Evolutionary conservation across 2,888 invertebrate species (phyloP).

Genomic region (Drosophila formosana): DNA sequence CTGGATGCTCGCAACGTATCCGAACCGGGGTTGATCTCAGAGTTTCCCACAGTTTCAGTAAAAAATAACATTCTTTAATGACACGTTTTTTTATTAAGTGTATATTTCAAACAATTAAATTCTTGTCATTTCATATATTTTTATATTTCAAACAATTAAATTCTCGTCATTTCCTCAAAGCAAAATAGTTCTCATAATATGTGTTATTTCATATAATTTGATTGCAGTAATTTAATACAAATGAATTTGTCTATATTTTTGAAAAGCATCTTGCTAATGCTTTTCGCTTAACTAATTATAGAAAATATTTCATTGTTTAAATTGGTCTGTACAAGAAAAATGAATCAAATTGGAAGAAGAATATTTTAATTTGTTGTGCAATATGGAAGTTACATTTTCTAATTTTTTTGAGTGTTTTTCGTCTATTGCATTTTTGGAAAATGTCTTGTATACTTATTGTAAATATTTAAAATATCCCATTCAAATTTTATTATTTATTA

Average conservation of each 20-base stretch:
- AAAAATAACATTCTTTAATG: too few species aligned
- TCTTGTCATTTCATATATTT: not conserved
- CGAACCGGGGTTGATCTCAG: constrained; percentile 21
- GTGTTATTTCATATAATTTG: not conserved
- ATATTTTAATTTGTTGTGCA: too few species aligned
- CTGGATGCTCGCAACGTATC: constrained; percentile 11
- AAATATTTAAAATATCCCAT: too few species aligned
- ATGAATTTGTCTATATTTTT: not conserved
- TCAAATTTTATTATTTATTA: too few species aligned
- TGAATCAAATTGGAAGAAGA: too few species aligned
- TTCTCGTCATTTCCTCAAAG: not conserved
- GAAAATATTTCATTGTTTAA: not conserved
- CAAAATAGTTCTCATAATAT: not conserved
- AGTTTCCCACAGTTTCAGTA: not conserved
- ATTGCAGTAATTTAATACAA: not conserved
- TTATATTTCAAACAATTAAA: too few species aligned
- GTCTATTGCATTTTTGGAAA: too few species aligned
- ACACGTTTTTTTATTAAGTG: too few species aligned
- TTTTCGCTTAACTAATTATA: not conserved
- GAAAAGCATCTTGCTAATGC: not conserved
- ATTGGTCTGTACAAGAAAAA: not conserved
- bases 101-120: not conserved
- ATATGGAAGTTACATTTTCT: too few species aligned
- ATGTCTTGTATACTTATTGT: too few species aligned
- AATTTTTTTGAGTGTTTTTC: too few species aligned